Evolutionary conservation across 2,888 invertebrate genomes (phyloP).

Genomic region (Harpalus rubripes): DNA sequence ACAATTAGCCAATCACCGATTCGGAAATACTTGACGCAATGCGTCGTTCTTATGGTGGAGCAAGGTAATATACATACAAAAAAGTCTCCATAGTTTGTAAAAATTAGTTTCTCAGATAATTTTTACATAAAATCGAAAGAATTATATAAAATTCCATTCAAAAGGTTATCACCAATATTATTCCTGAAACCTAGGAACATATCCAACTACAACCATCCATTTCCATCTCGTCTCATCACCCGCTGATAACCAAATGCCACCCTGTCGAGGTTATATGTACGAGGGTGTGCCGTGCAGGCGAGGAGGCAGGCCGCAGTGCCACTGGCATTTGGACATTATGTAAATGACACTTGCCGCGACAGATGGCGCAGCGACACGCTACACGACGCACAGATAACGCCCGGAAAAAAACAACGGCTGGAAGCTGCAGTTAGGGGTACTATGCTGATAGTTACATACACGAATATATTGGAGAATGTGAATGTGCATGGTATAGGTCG

Average conservation of each 20-base stretch:
- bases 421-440: neutral
- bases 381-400: constrained; percentile 41
- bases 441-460: neutral
- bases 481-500: neutral
- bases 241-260: constrained; percentile 27
- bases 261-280: neutral
- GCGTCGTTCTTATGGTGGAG: too few relatives aligned
- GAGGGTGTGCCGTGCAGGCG: neutral
- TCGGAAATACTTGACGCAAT: too few relatives aligned
- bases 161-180: neutral
- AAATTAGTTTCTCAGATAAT: too few relatives aligned
- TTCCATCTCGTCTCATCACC: neutral
- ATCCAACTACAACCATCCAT: neutral
- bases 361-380: constrained; percentile 59
- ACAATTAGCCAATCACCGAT: too few relatives aligned
- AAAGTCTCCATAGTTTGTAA: too few relatives aligned
- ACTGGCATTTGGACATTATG: constrained; percentile 67
- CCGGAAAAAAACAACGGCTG: neutral
- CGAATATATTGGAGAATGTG: neutral
- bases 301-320: constrained; percentile 31
- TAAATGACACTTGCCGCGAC: constrained; percentile 65
- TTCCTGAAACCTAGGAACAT: neutral
- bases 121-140: too few relatives aligned
- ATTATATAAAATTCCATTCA: neutral
- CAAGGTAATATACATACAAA: too few relatives aligned